These are phyloP conservation scores for Kuschelorhynchus macadamiae DNA, from an alignment of 2,888 invertebrate genomes.

Conservation along the genomic window DNA sequence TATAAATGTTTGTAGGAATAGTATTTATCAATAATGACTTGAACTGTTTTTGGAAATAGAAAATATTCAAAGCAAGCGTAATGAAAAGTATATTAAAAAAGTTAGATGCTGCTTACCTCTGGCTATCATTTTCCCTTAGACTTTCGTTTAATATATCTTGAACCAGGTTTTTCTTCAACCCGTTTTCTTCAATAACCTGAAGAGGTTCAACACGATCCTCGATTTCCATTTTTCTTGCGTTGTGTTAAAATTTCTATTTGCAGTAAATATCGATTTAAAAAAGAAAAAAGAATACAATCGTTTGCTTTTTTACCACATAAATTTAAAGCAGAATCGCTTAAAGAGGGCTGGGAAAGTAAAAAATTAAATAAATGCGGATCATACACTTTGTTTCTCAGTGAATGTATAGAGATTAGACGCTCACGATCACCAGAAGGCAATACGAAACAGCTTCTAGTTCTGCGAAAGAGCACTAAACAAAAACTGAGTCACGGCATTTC, in stretches of 20 bases:
- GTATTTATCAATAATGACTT: too few relatives aligned
- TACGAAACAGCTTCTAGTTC: constrained; percentile 12
- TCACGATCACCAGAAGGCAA: not conserved
- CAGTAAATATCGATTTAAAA: too few relatives aligned
- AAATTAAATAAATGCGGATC: too few relatives aligned
- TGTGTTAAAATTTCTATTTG: not conserved
- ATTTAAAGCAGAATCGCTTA: too few relatives aligned
- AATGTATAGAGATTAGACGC: not conserved
- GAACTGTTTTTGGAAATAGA: too few relatives aligned
- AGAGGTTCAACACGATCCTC: constrained; percentile 3
- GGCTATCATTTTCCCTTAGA: constrained; percentile 15
- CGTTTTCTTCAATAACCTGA: not conserved
- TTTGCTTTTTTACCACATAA: too few relatives aligned
- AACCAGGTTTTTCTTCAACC: constrained; percentile 18
- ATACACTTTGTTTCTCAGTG: not conserved
- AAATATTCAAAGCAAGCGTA: too few relatives aligned
- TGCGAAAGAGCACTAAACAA: constrained; percentile 51
- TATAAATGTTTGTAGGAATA: too few relatives aligned
- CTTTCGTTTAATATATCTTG: constrained; percentile 42
- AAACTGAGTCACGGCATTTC: constrained; percentile 63
- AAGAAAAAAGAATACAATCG: too few relatives aligned
- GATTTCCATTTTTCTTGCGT: constrained; percentile 14
- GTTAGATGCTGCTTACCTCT: constrained; percentile 15
- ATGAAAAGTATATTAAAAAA: not conserved
- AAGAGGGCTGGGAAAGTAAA: too few relatives aligned